Evolutionary conservation across 2,797 vertebrate genomes (phyloP).

Genomic region (Halcyon leucocephala): DNA sequence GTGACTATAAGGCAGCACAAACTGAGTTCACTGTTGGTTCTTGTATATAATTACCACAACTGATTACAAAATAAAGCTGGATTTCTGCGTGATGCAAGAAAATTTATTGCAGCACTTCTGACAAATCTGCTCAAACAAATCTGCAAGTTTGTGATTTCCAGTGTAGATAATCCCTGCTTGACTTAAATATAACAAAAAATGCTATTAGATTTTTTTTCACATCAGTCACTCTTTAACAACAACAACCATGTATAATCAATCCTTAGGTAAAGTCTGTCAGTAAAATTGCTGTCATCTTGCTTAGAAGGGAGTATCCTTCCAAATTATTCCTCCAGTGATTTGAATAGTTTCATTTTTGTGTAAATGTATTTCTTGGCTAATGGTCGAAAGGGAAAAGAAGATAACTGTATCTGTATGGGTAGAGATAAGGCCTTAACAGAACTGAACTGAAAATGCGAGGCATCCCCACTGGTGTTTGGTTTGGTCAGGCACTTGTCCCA

Average conservation of each 20-base stretch:
- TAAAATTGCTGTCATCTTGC: neutral
- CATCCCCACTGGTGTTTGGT: neutral
- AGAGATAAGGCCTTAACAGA: neutral
- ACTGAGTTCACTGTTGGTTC: neutral
- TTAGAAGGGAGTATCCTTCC: neutral
- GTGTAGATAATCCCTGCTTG: conserved; percentile 5
- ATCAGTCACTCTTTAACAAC: neutral
- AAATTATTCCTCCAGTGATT: neutral
- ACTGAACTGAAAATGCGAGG: neutral
- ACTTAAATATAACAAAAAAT: neutral
- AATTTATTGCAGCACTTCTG: conserved; percentile 20
- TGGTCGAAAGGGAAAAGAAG: neutral
- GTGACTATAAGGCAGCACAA: neutral
- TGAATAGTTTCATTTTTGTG: neutral
- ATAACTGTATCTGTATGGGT: neutral
- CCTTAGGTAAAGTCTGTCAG: neutral
- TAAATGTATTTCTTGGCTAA: neutral
- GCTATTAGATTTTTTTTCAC: neutral
- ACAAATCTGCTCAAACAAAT: conserved; percentile 1
- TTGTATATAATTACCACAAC: neutral
- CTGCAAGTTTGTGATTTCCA: conserved; percentile 18
- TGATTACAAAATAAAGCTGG: conserved; percentile 47
- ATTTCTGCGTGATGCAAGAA: conserved; percentile 45
- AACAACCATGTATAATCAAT: neutral
- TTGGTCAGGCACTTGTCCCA: neutral